phyloP scores from a whole-genome alignment of 2,888 invertebrate species.

The Nomada hirtipes region DNA sequence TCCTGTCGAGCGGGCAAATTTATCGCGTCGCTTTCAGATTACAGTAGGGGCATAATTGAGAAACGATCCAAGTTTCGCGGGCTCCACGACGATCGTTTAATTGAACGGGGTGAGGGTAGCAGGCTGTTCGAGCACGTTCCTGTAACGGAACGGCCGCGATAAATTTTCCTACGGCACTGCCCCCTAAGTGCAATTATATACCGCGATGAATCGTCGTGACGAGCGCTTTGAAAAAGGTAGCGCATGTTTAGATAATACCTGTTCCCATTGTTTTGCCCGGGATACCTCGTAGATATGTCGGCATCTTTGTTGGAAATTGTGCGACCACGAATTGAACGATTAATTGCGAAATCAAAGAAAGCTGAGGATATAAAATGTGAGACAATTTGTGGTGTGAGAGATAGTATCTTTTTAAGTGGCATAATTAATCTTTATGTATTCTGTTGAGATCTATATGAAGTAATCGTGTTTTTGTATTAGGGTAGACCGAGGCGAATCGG shows the following conservation, averaged over 20 bases:
- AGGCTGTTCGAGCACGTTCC: slow-evolving; percentile 6
- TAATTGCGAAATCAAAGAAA: too few relatives aligned
- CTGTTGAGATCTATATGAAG: too few relatives aligned
- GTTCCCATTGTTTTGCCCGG: background rate
- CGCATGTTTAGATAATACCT: slow-evolving; percentile 1
- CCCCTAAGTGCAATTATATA: slow-evolving; percentile 29
- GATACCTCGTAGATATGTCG: too few relatives aligned
- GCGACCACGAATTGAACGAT: too few relatives aligned
- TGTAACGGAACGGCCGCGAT: slow-evolving; percentile 41
- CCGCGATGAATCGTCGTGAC: slow-evolving; percentile 14
- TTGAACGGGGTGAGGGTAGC: slow-evolving; percentile 41
- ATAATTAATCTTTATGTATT: too few relatives aligned
- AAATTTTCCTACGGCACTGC: slow-evolving; percentile 26
- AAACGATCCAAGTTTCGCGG: slow-evolving; percentile 54
- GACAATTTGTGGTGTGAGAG: too few relatives aligned
- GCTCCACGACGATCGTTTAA: slow-evolving; percentile 51
- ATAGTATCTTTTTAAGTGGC: too few relatives aligned
- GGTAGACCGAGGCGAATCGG: too few relatives aligned
- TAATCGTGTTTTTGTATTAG: too few relatives aligned
- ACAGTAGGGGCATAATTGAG: slow-evolving; percentile 49
- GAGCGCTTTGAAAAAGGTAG: background rate
- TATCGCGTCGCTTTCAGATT: slow-evolving; percentile 47
- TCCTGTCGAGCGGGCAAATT: slow-evolving; percentile 41
- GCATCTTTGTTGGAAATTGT: too few relatives aligned
- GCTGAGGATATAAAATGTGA: too few relatives aligned